These are phyloP conservation scores for Chymomyza amoena DNA, from an alignment of 2,888 invertebrate genomes.

Conservation along the genomic window DNA sequence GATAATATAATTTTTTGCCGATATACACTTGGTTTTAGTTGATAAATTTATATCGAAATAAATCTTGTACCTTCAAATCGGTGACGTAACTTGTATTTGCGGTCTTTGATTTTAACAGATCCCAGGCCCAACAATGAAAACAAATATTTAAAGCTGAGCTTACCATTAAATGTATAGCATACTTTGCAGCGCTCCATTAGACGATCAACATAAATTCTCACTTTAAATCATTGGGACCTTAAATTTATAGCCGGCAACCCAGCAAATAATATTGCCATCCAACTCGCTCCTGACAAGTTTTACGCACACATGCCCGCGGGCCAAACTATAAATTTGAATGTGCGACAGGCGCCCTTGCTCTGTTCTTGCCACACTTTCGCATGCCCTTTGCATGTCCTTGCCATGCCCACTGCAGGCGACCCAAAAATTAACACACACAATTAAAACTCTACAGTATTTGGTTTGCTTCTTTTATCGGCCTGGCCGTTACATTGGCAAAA, in stretches of 20 bases:
- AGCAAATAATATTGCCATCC: constrained; percentile 22
- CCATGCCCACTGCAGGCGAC: constrained; percentile 2
- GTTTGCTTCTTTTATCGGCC: constrained; percentile 25
- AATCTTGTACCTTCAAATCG: no score
- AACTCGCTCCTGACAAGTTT: not conserved
- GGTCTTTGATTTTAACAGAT: no score
- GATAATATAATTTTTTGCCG: no score
- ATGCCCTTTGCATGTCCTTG: not conserved
- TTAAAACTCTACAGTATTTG: constrained; percentile 58
- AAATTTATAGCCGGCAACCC: constrained; percentile 49
- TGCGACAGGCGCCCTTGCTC: constrained; percentile 8
- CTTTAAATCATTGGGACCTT: constrained; percentile 32
- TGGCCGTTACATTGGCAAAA: constrained; percentile 21
- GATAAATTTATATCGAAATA: no score
- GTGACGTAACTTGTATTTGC: no score
- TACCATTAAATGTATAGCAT: not conserved
- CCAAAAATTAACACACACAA: constrained; percentile 65
- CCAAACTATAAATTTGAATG: constrained; percentile 34
- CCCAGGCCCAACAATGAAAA: not conserved
- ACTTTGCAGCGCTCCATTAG: not conserved
- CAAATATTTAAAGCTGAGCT: not conserved
- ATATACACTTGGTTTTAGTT: no score
- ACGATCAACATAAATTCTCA: constrained; percentile 55
- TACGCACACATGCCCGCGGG: not conserved
- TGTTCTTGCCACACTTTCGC: not conserved